A percentile compares a stretch with the other conserved stretches of the same genome.
Conservation (phyloP, 2,113 vertebrate species). For the human (Homo sapiens) region GRCh38 chrY:12200501-12201000, state of each 20-base stretch:
- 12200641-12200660: background rate
- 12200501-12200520: background rate
- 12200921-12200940: background rate
- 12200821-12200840: background rate
- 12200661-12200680: background rate
- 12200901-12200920: accelerated
- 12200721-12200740: too few relatives aligned
- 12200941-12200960: background rate
- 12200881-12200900: too few relatives aligned
- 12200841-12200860: background rate
- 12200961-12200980: background rate
- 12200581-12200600: too few relatives aligned
- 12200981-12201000: too few relatives aligned
- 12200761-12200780: accelerated
- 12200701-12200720: accelerated
- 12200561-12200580: background rate
- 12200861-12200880: background rate
- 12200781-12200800: background rate
- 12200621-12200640: background rate
- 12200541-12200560: background rate
- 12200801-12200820: accelerated
- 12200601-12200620: background rate
- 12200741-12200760: background rate
- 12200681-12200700: background rate
- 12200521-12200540: background rate